Evolutionary conservation across 2,113 vertebrate genomes (phyloP).

Genomic region (Salvelinus fontinalis): DNA sequence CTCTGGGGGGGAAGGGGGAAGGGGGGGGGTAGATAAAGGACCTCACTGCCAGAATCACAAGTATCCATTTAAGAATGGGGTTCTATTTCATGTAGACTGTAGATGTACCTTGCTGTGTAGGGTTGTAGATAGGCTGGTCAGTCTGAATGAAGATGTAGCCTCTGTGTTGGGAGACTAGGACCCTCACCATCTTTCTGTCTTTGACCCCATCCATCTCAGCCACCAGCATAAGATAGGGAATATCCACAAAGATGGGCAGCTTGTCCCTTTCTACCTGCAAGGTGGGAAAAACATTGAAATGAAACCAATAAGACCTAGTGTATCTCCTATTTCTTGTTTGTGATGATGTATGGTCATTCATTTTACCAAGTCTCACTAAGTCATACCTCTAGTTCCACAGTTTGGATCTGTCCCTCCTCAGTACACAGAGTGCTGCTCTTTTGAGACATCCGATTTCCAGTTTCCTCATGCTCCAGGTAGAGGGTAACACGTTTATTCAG

Average conservation of each 20-base stretch:
- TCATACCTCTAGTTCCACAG: slow-evolving; percentile 64
- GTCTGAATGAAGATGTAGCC: slow-evolving; percentile 86
- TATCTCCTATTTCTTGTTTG: too few species aligned
- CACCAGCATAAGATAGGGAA: slow-evolving; percentile 59
- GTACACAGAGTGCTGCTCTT: rapidly evolving
- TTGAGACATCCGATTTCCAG: background rate
- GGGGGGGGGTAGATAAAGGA: too few species aligned
- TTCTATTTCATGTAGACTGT: background rate
- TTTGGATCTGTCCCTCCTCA: background rate
- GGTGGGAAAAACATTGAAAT: slow-evolving; percentile 1
- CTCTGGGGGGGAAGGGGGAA: too few species aligned
- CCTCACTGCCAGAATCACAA: too few species aligned
- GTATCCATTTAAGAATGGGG: background rate
- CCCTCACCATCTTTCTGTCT: slow-evolving; percentile 15
- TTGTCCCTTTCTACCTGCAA: slow-evolving; percentile 40
- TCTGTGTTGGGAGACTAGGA: slow-evolving; percentile 66
- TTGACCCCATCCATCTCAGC: slow-evolving; percentile 43
- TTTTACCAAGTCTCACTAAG: background rate
- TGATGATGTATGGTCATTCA: too few species aligned
- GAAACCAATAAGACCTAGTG: background rate
- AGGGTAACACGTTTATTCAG: slow-evolving; percentile 35
- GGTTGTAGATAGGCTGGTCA: slow-evolving; percentile 82
- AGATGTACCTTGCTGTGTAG: slow-evolving; percentile 70
- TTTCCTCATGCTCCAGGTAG: slow-evolving; percentile 38
- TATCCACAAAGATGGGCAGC: rapidly evolving